Evolutionary conservation across 2,113 vertebrate genomes (phyloP).

Genomic region (Murina feae): DNA sequence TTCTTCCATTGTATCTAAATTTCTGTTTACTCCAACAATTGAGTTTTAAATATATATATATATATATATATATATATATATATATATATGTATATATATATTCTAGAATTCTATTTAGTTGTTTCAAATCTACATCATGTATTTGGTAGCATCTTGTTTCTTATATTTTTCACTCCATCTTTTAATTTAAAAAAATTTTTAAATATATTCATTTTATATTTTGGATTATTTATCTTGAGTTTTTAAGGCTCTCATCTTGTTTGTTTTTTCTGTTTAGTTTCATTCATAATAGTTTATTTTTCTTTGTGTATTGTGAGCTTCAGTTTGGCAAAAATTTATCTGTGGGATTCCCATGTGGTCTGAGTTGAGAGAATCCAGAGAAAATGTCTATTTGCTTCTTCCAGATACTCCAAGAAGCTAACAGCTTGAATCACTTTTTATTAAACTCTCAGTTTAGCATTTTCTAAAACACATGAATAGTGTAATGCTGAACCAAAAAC

Average conservation of each 20-base stretch:
- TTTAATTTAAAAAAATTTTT: conserved; percentile 16
- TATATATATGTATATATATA: neutral
- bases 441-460: conserved; percentile 18
- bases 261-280: conserved; percentile 6
- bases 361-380: neutral
- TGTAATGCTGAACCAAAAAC: neutral
- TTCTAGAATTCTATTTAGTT: conserved; percentile 24
- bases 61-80: neutral
- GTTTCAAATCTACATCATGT: neutral
- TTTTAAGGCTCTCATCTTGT: neutral
- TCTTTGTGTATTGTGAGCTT: neutral
- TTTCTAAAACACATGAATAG: neutral
- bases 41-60: neutral
- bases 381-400: conserved; percentile 26
- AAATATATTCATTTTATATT: neutral
- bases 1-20: neutral
- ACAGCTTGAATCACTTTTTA: neutral
- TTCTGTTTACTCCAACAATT: neutral
- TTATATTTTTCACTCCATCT: neutral
- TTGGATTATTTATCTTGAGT: neutral
- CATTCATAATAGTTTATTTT: neutral
- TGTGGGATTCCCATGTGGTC: neutral
- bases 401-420: neutral
- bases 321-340: conserved; percentile 2
- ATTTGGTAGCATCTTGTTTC: neutral